Evolutionary conservation across 1,140 invertebrate genomes (phyloP).

Genomic region (Hylyphantes graminicola): DNA sequence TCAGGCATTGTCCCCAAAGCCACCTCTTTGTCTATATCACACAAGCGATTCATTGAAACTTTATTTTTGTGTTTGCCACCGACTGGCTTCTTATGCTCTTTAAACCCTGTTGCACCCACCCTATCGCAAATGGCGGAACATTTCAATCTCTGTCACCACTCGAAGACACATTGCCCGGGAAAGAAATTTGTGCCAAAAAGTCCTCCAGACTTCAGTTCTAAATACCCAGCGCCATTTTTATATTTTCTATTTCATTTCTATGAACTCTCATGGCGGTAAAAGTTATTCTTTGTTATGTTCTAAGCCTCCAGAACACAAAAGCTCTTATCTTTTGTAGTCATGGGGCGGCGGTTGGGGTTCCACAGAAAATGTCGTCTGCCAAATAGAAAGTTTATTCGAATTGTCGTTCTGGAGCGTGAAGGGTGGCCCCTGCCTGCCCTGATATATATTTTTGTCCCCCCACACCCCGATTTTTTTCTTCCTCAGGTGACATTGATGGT

Average conservation of each 20-base stretch:
- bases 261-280: conserved; percentile 13
- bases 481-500: conserved; percentile 40
- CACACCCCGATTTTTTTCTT: neutral
- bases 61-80: too few species aligned
- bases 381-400: too few species aligned
- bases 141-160: conserved; percentile 19
- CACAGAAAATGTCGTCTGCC: neutral
- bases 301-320: conserved; percentile 5
- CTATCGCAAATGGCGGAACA: conserved; percentile 3
- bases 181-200: conserved; percentile 15
- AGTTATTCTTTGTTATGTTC: conserved; percentile 44
- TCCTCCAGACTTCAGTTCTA: conserved; percentile 1
- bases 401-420: neutral
- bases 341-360: conserved; percentile 2
- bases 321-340: conserved; percentile 34
- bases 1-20: too few species aligned
- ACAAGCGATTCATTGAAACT: too few species aligned
- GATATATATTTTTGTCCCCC: conserved; percentile 24
- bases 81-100: too few species aligned
- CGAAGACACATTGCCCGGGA: conserved; percentile 10
- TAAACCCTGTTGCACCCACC: conserved; percentile 11
- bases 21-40: too few species aligned
- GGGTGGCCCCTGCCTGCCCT: neutral
- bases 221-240: conserved; percentile 24
- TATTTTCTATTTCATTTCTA: neutral